A percentile compares a stretch with the other conserved stretches of the same genome.
Conservation (phyloP, 2,888 invertebrate genomes). For the Suillia variegata region DNA sequence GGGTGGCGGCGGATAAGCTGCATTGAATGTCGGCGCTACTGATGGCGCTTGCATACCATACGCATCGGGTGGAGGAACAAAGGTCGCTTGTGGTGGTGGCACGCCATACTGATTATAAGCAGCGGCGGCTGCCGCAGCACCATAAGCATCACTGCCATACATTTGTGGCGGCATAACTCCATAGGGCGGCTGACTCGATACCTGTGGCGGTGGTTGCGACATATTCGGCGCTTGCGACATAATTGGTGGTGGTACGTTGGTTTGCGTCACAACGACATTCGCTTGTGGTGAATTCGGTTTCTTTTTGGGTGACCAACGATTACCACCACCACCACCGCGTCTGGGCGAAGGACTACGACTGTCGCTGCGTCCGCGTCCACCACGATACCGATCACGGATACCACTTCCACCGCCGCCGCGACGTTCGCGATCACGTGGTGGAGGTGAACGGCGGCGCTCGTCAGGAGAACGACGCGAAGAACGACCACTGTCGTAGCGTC, state of each 20-base stretch:
- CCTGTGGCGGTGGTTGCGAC: neutral
- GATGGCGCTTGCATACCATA: constrained; percentile 45
- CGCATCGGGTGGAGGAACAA: constrained; percentile 37
- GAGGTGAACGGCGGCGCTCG: constrained; percentile 38
- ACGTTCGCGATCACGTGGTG: constrained; percentile 27
- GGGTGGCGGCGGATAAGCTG: constrained; percentile 48
- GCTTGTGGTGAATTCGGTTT: constrained; percentile 38
- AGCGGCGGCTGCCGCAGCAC: constrained; percentile 35
- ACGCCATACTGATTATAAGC: constrained; percentile 48
- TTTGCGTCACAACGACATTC: too few relatives aligned
- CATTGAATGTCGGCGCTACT: constrained; percentile 19
- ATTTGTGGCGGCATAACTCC: constrained; percentile 45
- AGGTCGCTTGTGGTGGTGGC: constrained; percentile 42
- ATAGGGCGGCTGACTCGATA: constrained; percentile 36
- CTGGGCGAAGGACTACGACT: constrained; percentile 45
- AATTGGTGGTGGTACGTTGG: too few relatives aligned
- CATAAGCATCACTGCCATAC: constrained; percentile 47
- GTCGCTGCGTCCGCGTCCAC: constrained; percentile 41
- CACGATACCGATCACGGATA: constrained; percentile 44
- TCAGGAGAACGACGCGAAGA: constrained; percentile 48
- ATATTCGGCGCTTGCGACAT: constrained; percentile 29
- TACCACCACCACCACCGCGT: constrained; percentile 42
- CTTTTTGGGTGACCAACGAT: constrained; percentile 56
- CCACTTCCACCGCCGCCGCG: constrained; percentile 38
- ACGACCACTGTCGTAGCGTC: constrained; percentile 42